Conservation (phyloP, 92 coral and sea anemone genomes). For the Porites evermanni region DNA sequence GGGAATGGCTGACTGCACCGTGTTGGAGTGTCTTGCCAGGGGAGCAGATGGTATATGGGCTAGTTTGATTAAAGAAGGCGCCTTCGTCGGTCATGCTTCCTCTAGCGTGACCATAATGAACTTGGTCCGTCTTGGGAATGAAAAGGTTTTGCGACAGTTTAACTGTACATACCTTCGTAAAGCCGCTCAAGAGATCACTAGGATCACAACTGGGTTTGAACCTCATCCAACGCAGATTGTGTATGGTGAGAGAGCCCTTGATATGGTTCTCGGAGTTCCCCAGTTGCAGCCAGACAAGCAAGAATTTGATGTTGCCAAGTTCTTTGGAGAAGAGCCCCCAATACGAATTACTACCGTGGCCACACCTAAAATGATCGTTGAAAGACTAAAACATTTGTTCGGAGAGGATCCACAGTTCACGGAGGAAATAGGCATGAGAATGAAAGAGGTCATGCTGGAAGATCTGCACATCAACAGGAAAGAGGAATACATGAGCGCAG, state of each 20-base stretch:
- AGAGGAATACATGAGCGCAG: slow-evolving; percentile 81
- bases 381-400: slow-evolving; percentile 56
- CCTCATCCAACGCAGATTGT: slow-evolving; percentile 44
- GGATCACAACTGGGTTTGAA: slow-evolving; percentile 42
- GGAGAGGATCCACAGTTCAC: slow-evolving; percentile 78
- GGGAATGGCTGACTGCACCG: slow-evolving; percentile 53
- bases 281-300: background rate
- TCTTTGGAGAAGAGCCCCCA: slow-evolving; percentile 51
- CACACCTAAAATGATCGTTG: slow-evolving; percentile 42
- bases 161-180: slow-evolving; percentile 61
- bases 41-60: slow-evolving; percentile 71
- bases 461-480: slow-evolving; percentile 70
- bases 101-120: slow-evolving; percentile 61
- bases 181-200: slow-evolving; percentile 64
- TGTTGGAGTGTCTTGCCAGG: slow-evolving; percentile 43
- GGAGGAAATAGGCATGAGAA: slow-evolving; percentile 60
- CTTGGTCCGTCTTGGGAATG: slow-evolving; percentile 59
- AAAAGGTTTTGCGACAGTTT: slow-evolving; percentile 29
- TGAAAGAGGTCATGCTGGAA: slow-evolving; percentile 75
- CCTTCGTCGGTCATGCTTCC: slow-evolving; percentile 56
- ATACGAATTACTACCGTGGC: slow-evolving; percentile 50
- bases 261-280: slow-evolving; percentile 38
- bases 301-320: slow-evolving; percentile 51
- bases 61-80: slow-evolving; percentile 66
- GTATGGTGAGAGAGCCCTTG: slow-evolving; percentile 57